Percentiles rank a stretch among this genome's conserved stretches.
Evolutionary conservation across 2,113 vertebrate species (phyloP).

Genomic region (Myiagra hebetior): DNA sequence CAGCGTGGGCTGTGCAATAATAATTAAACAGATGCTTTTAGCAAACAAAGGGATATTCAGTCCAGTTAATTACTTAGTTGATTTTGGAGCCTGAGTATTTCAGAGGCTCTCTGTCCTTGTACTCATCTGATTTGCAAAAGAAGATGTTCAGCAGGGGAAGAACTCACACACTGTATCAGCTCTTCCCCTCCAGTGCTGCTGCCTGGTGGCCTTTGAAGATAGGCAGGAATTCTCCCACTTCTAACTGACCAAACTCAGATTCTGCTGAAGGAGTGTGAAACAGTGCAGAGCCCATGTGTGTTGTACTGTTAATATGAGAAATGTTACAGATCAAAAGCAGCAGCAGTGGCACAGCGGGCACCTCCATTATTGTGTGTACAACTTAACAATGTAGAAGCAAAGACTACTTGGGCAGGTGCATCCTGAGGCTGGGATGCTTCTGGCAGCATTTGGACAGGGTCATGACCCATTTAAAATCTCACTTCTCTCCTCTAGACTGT

Average conservation of each 20-base stretch:
- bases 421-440: not conserved
- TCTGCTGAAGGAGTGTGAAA: not conserved
- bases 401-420: not conserved
- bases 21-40: not conserved
- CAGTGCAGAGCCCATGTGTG: fast-evolving
- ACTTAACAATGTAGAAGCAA: not conserved
- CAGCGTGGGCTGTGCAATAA: not conserved
- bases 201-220: not conserved
- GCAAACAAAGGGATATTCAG: not conserved
- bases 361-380: not conserved
- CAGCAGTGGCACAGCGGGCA: not conserved
- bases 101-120: not conserved
- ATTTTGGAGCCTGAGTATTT: not conserved
- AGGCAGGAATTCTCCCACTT: not conserved
- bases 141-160: not conserved
- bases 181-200: not conserved
- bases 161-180: not conserved
- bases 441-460: not conserved
- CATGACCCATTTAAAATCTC: not conserved
- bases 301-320: not conserved
- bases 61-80: not conserved
- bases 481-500: not conserved
- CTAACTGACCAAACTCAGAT: not conserved
- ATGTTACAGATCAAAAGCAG: not conserved
- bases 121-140: not conserved